Base-by-base conservation (phyloP, 2,113 vertebrate genomes). In the Callospermophilus lateralis region DNA sequence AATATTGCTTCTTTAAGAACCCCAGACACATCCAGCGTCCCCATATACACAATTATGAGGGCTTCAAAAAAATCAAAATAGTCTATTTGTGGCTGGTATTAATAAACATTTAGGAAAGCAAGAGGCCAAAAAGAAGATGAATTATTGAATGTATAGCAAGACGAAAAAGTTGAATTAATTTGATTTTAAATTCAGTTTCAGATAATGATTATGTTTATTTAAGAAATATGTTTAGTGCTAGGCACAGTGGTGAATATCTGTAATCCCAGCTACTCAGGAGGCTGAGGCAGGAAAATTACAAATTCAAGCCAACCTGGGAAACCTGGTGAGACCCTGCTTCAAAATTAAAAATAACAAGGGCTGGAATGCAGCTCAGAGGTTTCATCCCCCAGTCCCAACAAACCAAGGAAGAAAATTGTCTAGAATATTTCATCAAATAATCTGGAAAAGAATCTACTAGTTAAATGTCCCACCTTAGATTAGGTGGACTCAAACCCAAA, bases 101-200 rank as follows among this genome's bases (percentile, higher is more conserved):
- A 81, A 79, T 24, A 11, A 93, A 92, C 17, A 53, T 26, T 73
- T 12, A 48, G 51, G 51, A 61, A 92, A 77, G 58, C 28, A 28
- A 95, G 86, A 37, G 26, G 6, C n/a, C 68, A 61, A 45, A 73
- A 81, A 1, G 11, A 34, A 81, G n/a, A 89, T 39, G 45, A 63
- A 37, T 42, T 87, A 53, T 3, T 84, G 8, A 91, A 87, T 76
- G 67, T 95, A 37, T 8, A 65, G 42, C 20, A 89, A 90, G 11
- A 67, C 45, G 30, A 79, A 32, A 85, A 39, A 80, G 37, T 5
- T 79, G 26, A 92, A 76, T 48, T 78, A 95, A 79, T 80, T 32
- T 83, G 37, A 84, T 74, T 85, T 97, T 92, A 94, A 96, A 79
- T 93, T 95, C 74, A 94, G 30, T 90, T 89, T 89, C 55, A 68